Conservation (phyloP, 1,140 invertebrate species). For the Trachelipus rathkii region DNA sequence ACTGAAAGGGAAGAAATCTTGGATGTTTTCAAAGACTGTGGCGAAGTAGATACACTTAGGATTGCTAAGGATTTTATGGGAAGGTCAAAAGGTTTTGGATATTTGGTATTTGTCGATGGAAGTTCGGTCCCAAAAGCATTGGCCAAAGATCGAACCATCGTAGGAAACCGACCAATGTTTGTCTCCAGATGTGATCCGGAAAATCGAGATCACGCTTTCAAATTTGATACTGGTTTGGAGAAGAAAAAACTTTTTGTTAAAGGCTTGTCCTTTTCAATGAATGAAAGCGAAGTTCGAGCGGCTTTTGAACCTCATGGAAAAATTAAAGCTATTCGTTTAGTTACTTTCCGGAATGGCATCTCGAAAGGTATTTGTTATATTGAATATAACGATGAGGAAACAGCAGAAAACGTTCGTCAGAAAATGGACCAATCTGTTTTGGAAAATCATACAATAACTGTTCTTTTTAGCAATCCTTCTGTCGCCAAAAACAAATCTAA, state of each 20-base stretch:
- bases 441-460: constrained; percentile 64
- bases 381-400: constrained; percentile 60
- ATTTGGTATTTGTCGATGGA: constrained; percentile 59
- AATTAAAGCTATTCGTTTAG: constrained; percentile 73
- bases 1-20: constrained; percentile 59
- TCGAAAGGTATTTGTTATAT: constrained; percentile 77
- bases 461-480: constrained; percentile 81
- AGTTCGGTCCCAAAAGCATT: constrained; percentile 65
- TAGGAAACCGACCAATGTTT: constrained; percentile 77
- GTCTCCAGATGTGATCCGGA: constrained; percentile 71
- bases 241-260: constrained; percentile 84
- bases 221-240: constrained; percentile 67
- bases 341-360: constrained; percentile 75
- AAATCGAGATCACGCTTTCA: constrained; percentile 61
- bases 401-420: constrained; percentile 64
- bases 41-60: constrained; percentile 59
- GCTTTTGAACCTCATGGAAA: constrained; percentile 67
- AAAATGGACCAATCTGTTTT: constrained; percentile 65
- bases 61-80: constrained; percentile 63
- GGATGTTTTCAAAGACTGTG: constrained; percentile 55
- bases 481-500: constrained; percentile 52
- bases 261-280: constrained; percentile 61
- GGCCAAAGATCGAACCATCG: constrained; percentile 65
- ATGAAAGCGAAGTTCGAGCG: constrained; percentile 64
- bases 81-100: constrained; percentile 67